phyloP scores from a whole-genome alignment of 2,113 vertebrate species.

The Xiphophorus couchianus region DNA sequence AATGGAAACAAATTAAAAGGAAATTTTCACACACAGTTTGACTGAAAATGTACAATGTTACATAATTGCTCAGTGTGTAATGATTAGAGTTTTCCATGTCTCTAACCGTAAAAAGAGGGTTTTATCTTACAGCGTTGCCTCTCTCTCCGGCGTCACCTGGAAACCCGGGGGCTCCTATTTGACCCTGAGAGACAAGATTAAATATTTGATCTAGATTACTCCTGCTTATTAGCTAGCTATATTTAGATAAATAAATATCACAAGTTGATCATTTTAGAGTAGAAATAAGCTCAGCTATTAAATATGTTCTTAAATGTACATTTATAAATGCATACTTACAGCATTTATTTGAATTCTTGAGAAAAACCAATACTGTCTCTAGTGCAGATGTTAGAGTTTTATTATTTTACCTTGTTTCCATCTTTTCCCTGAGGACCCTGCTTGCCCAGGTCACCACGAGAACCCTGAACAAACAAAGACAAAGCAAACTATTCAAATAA shows the following conservation, averaged over 20 bases:
- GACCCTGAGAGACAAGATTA: conserved; percentile 66
- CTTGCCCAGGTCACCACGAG: conserved; percentile 64
- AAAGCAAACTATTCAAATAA: neutral
- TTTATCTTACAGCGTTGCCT: conserved; percentile 73
- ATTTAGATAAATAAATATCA: neutral
- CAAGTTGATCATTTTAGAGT: too few species aligned
- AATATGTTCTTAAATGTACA: neutral
- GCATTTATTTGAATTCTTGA: fast-evolving
- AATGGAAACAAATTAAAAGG: neutral
- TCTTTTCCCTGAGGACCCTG: conserved; percentile 67
- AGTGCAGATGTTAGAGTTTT: neutral
- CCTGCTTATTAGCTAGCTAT: neutral
- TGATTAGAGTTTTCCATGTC: neutral
- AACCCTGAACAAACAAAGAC: conserved; percentile 59
- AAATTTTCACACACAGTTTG: neutral
- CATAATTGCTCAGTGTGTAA: neutral
- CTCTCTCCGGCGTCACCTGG: conserved; percentile 75
- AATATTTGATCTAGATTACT: neutral
- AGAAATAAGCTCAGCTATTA: too few species aligned
- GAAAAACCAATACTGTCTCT: neutral
- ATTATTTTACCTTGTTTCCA: conserved; percentile 72
- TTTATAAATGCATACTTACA: neutral
- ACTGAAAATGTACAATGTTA: neutral
- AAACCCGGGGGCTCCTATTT: conserved; percentile 74
- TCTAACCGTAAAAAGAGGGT: neutral